Base-by-base conservation (phyloP, 2,797 vertebrate genomes). In the Trematomus bernacchii region DNA sequence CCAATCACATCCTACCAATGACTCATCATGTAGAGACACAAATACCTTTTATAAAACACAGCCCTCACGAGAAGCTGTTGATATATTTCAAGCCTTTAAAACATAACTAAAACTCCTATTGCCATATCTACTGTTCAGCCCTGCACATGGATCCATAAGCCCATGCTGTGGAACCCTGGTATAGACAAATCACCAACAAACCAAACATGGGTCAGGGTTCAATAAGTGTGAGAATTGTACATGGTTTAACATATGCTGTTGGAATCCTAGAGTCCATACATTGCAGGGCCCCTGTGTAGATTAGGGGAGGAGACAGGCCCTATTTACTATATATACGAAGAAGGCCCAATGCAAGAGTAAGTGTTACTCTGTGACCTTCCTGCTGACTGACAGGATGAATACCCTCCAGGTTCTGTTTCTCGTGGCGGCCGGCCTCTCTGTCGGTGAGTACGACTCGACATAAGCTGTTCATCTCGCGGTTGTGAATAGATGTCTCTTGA, bases 391-490 rank as follows among this genome's bases (percentile, higher is more conserved):
- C 64, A 91, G 3, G 61, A 95, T 95, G 92, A 92, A 89, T 6
- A 50, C 75, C 47, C 42, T 92, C 60, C 73, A 63, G 9, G 23
- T 57, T 21, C 19, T 89, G 13, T 42, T 89, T 44, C 84, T 94
- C 18, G 33, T 94, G 79, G 77, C 84, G 19, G 44, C 82, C 3
- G 59, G 86, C 79, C 81, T 95, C 61, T 81, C 72, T 51, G 6
- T 84, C 21, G 89, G 94, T 94, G 81, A 93, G 93, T 90, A 48
- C 37, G 60, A 51, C 19, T 14, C 19, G 2, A 62, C 21, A 2
- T 61, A 27, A 40, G 27, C 3, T 15, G 3, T 11, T 12, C 3
- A 18, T 53, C 10, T 21, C 18, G 4, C 42, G 37, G 19, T 40
- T 65, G 37, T 73, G 40, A 60, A n/a, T 21, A 13, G 2, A 52